Conservation (phyloP, 2,888 invertebrate species). For the Liopterus haemorrhoidalis region DNA sequence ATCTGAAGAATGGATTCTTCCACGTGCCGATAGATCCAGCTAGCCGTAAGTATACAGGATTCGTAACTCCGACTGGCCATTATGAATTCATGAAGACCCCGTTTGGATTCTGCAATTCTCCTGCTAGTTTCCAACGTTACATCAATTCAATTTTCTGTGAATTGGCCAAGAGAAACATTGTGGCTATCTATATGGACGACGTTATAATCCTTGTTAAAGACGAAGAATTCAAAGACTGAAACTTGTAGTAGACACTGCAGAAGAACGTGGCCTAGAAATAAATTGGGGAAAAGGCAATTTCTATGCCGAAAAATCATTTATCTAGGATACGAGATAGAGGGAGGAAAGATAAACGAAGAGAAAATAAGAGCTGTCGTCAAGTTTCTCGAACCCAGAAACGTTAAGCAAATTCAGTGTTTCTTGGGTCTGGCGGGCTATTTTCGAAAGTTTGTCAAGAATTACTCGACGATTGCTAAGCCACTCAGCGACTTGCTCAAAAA, state of each 20-base stretch:
- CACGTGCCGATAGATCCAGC: conserved; percentile 6
- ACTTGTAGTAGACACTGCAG: not conserved
- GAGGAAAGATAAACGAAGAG: conserved; percentile 1
- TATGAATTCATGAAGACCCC: conserved; percentile 10
- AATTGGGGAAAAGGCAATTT: conserved; percentile 8
- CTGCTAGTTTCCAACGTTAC: conserved; percentile 3
- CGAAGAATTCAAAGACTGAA: conserved; percentile 1
- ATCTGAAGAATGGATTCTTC: conserved; percentile 7
- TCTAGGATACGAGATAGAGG: conserved; percentile 2
- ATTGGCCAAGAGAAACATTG: not conserved
- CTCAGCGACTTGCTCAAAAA: too few species aligned
- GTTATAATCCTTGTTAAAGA: conserved; percentile 1
- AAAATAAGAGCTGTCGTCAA: conserved; percentile 1
- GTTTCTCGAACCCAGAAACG: conserved; percentile 3
- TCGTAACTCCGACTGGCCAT: conserved; percentile 6
- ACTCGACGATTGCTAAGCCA: conserved; percentile 27
- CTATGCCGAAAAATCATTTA: not conserved
- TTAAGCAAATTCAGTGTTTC: not conserved
- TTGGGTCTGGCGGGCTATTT: not conserved
- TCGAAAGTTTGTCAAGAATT: conserved; percentile 23
- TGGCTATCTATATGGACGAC: conserved; percentile 7
- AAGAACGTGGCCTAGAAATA: conserved; percentile 5
- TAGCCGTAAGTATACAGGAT: conserved; percentile 5
- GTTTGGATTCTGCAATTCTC: conserved; percentile 8
- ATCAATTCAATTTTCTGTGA: conserved; percentile 7